These are phyloP conservation scores for Hippocampus zosterae DNA, from an alignment of 2,113 vertebrate genomes.

Conservation along the genomic window DNA sequence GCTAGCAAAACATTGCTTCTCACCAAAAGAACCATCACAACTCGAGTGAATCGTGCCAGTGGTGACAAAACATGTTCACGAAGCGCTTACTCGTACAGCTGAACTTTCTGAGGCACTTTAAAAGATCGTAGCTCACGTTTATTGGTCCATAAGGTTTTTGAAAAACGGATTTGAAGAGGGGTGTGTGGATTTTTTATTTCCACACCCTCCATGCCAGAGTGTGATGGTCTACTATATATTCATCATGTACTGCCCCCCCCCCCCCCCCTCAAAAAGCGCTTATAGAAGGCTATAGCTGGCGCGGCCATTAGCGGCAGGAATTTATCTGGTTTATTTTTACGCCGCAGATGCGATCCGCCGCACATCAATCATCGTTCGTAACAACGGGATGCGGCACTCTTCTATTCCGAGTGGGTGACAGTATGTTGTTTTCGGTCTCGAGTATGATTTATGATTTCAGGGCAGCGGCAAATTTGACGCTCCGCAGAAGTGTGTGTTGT, in stretches of 20 bases:
- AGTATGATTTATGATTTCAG: not conserved
- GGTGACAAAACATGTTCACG: too few species aligned
- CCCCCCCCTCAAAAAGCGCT: not conserved
- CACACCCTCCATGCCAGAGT: not conserved
- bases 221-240: not conserved
- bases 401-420: not conserved
- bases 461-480: not conserved
- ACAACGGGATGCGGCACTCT: not conserved
- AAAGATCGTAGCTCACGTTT: too few species aligned
- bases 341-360: conserved; percentile 12
- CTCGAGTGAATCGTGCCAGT: too few species aligned
- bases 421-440: not conserved
- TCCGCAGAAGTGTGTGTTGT: not conserved
- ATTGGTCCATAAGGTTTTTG: too few species aligned
- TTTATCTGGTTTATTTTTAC: conserved; percentile 2
- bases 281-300: not conserved
- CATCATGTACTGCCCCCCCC: not conserved
- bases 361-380: not conserved
- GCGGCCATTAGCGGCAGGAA: conserved; percentile 1
- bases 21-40: too few species aligned
- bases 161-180: not conserved
- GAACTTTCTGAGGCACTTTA: too few species aligned
- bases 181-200: not conserved
- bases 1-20: too few species aligned
- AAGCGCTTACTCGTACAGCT: too few species aligned